Evolutionary conservation across 1,140 invertebrate species (phyloP).

Genomic region (Akabosia matsudoensis): DNA sequence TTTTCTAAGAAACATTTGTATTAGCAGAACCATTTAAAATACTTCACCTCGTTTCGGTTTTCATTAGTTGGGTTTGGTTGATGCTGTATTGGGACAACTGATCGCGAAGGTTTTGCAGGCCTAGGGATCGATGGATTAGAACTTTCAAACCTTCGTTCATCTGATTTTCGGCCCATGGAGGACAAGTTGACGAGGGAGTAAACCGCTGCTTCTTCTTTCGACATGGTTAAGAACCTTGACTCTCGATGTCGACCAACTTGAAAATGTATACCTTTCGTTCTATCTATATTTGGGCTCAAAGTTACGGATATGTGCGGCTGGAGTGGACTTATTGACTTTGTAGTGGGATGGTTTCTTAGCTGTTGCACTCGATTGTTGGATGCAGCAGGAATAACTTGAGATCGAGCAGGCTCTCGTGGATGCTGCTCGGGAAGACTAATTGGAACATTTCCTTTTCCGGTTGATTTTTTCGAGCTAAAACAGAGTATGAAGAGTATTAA

Average conservation of each 20-base stretch:
- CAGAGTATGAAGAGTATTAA: not conserved
- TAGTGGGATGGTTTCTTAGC: not conserved
- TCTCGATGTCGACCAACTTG: not conserved
- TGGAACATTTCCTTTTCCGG: not conserved
- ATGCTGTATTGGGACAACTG: too few relatives aligned
- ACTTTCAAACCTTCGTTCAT: not conserved
- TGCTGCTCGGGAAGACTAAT: too few relatives aligned
- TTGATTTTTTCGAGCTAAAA: too few relatives aligned
- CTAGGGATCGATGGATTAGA: not conserved
- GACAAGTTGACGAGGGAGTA: not conserved
- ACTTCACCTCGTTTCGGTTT: too few relatives aligned
- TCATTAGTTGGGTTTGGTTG: too few relatives aligned
- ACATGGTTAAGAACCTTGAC: not conserved
- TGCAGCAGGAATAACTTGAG: too few relatives aligned
- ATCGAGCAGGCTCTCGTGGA: too few relatives aligned
- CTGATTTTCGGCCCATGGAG: not conserved
- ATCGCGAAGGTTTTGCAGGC: too few relatives aligned
- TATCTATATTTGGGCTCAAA: not conserved
- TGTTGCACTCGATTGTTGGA: too few relatives aligned
- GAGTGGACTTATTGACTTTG: too few relatives aligned
- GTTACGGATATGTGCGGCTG: not conserved
- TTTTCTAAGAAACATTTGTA: too few relatives aligned
- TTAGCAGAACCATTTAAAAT: not conserved
- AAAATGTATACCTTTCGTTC: not conserved
- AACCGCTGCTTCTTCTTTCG: not conserved